phyloP scores from a whole-genome alignment of 2,888 invertebrate genomes.

The Rhopalosiphum nymphaeae region DNA sequence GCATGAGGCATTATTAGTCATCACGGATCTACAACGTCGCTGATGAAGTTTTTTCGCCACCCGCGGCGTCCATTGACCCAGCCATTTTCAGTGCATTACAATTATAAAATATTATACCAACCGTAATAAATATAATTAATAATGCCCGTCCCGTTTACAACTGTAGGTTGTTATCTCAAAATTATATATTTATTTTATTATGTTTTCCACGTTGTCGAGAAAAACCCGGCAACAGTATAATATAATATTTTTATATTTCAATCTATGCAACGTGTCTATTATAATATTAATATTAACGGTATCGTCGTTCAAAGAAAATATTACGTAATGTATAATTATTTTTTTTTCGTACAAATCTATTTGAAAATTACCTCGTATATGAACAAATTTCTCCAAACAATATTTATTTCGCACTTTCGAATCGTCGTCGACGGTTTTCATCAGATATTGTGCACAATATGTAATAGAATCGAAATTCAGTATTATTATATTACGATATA shows the following conservation, averaged over 20 bases:
- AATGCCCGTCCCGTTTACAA: neutral
- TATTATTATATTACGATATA: neutral
- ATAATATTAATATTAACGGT: neutral
- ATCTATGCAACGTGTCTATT: neutral
- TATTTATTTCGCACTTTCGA: neutral
- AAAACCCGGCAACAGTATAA: neutral
- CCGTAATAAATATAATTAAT: neutral
- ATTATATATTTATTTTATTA: neutral
- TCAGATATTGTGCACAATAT: neutral
- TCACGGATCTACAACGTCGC: constrained; percentile 12
- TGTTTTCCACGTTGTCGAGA: neutral
- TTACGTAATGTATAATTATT: neutral
- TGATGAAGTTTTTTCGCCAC: neutral
- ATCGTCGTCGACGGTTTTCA: neutral
- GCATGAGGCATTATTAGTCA: neutral
- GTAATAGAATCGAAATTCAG: neutral
- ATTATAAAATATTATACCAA: neutral
- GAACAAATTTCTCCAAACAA: neutral
- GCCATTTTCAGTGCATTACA: neutral
- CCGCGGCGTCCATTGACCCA: constrained; percentile 16
- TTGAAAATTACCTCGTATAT: neutral
- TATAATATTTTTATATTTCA: neutral
- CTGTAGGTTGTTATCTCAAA: neutral
- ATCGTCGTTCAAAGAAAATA: neutral
- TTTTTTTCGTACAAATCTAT: neutral